phyloP scores from a whole-genome alignment of 2,888 invertebrate species.

The Athalia rosae region DNA sequence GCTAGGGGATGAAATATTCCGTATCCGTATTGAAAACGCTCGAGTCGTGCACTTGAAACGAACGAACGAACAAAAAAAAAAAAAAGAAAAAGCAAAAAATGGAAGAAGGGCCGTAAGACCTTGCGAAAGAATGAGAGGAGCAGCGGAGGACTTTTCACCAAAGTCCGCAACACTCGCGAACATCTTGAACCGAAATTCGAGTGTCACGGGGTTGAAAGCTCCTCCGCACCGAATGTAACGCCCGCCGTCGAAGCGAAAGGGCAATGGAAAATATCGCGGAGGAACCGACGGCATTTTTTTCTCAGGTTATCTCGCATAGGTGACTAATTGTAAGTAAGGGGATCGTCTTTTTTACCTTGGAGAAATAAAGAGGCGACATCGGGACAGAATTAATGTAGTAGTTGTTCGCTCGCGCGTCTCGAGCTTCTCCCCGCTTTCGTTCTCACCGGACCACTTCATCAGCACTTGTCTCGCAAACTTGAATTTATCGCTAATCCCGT shows the following conservation, averaged over 20 bases:
- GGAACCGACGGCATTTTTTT: too few species aligned
- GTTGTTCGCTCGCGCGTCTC: background rate
- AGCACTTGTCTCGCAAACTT: slow-evolving; percentile 20
- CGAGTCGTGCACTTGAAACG: slow-evolving; percentile 33
- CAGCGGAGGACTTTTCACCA: slow-evolving; percentile 30
- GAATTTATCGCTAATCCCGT: slow-evolving; percentile 30
- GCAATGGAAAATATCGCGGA: background rate
- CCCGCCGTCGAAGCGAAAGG: background rate
- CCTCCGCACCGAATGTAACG: background rate
- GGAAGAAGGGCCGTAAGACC: slow-evolving; percentile 3
- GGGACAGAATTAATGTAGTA: too few species aligned
- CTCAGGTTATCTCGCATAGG: too few species aligned
- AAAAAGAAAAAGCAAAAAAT: too few species aligned
- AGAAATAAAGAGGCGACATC: background rate
- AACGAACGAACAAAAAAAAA: background rate
- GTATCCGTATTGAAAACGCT: background rate
- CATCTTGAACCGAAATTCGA: slow-evolving; percentile 3
- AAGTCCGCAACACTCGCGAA: slow-evolving; percentile 21
- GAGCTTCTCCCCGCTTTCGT: slow-evolving; percentile 2
- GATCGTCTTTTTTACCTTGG: background rate
- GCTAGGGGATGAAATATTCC: slow-evolving; percentile 25
- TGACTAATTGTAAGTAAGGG: too few species aligned
- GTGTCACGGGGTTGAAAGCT: background rate
- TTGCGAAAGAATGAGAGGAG: slow-evolving; percentile 33
- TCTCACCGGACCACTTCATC: slow-evolving; percentile 20